Base-by-base conservation (phyloP, 1,140 invertebrate genomes). In the Polypedilum pembai region DNA sequence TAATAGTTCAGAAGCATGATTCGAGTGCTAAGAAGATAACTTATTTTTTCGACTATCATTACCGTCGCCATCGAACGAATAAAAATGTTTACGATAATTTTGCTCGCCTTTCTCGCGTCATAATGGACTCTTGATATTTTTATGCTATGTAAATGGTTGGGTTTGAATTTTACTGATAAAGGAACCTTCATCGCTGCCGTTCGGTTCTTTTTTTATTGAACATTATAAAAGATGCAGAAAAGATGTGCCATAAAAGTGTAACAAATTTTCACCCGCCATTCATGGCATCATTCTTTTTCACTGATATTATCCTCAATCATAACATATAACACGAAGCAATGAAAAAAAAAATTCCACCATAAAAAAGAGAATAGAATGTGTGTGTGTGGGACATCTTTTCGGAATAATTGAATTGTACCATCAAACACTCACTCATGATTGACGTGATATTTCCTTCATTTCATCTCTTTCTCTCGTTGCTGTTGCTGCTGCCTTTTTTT, bases 91-190 rank as follows among this genome's bases (percentile, higher is more conserved):
- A 56, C 45, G 45, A 56, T 56, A 15, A 56, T 56, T 56, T 15
- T 56, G 45, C 8, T 56, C 24, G 24, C 24, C 5, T 5, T 33
- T 33, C 24, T 33, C 2, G 4, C 45, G 1, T 56, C 3, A n/a
- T 56, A 56, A 56, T 56, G 45, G 45, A 56, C 45, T 56, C 12
- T n/a, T n/a, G 45, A 56, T 56, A 56, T 56, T 56, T 56, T 56
- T 56, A 56, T 56, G 45, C n/a, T 56, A 15, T 56, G 12, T 56
- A n/a, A 56, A 56, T n/a, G 45, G 45, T 56, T 56, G 45, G 45
- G 45, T 56, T 56, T 56, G 45, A 56, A 56, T 56, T 56, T 56
- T n/a, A 56, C 45, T 56, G 45, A 56, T 56, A 56, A 56, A 56
- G 41, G 12, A 56, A 12, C 12, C n/a, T 56, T 15, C 45, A 56